These are phyloP conservation scores for Drosophila triauraria DNA, from an alignment of 1,140 invertebrate genomes.

Conservation along the genomic window DNA sequence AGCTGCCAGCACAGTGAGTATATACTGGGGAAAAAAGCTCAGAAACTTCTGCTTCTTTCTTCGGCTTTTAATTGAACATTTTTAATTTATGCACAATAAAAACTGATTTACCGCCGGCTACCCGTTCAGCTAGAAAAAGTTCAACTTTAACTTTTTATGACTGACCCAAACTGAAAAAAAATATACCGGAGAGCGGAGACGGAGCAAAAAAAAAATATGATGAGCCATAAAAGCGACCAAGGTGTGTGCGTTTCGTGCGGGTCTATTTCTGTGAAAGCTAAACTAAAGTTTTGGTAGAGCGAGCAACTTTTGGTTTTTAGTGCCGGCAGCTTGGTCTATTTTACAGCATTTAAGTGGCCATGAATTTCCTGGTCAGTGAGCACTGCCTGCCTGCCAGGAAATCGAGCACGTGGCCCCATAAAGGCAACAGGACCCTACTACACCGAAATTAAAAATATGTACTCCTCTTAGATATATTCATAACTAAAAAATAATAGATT, in stretches of 20 bases:
- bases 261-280: conserved; percentile 38
- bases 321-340: conserved; percentile 74
- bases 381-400: conserved; percentile 48
- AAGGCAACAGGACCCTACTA: conserved; percentile 33
- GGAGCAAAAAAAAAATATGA: conserved; percentile 36
- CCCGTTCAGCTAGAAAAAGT: conserved; percentile 57
- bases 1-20: conserved; percentile 1
- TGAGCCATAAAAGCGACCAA: conserved; percentile 69
- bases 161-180: conserved; percentile 49
- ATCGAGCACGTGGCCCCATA: conserved; percentile 58
- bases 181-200: background rate
- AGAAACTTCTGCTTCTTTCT: conserved; percentile 15
- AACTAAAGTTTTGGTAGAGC: conserved; percentile 65
- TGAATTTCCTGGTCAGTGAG: conserved; percentile 68
- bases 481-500: background rate
- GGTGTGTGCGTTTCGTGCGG: conserved; percentile 43
- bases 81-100: conserved; percentile 83
- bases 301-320: conserved; percentile 78
- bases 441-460: background rate
- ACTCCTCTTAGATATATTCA: too few species aligned
- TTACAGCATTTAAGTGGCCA: conserved; percentile 81
- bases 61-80: conserved; percentile 72
- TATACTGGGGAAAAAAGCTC: background rate
- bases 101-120: conserved; percentile 68
- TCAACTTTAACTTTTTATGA: conserved; percentile 70